phyloP scores from a whole-genome alignment of 53 echinoderm and acorn worm species.

The Astropecten irregularis region DNA sequence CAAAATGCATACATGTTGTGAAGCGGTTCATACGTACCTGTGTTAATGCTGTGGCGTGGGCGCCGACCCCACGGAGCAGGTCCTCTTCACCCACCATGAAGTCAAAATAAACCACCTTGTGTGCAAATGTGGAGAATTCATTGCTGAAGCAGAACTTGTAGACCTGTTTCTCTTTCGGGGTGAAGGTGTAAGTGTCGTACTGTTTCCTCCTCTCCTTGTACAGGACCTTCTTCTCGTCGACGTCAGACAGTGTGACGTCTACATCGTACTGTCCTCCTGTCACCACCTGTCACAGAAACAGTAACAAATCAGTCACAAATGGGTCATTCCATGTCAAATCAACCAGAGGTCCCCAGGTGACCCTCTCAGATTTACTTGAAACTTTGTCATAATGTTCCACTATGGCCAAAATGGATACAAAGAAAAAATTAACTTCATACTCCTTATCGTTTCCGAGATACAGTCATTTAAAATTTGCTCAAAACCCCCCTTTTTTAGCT shows the following conservation, averaged over 20 bases:
- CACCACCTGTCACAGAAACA: conserved; percentile 94
- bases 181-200: conserved; percentile 90
- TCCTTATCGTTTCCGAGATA: too few relatives aligned
- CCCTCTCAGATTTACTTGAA: too few relatives aligned
- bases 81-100: conserved; percentile 91
- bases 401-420: too few relatives aligned
- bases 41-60: conserved; percentile 91
- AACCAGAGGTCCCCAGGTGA: too few relatives aligned
- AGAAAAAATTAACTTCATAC: too few relatives aligned
- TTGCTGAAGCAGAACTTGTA: conserved; percentile 99
- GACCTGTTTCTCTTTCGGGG: conserved; percentile 68
- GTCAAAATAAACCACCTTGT: conserved; percentile 98
- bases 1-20: too few relatives aligned
- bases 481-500: too few relatives aligned
- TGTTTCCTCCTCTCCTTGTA: conserved; percentile 97
- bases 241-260: conserved; percentile 75
- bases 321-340: too few relatives aligned
- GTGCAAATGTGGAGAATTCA: conserved; percentile 97
- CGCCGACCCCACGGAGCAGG: conserved; percentile 77
- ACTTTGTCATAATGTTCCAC: too few relatives aligned
- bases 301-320: too few relatives aligned
- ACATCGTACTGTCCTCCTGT: conserved; percentile 97
- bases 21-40: too few relatives aligned
- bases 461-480: too few relatives aligned
- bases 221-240: conserved; percentile 64